Percentiles rank a stretch among this genome's conserved stretches.
Conservation (phyloP, 2,888 invertebrate genomes). For the Nudaria mundana region DNA sequence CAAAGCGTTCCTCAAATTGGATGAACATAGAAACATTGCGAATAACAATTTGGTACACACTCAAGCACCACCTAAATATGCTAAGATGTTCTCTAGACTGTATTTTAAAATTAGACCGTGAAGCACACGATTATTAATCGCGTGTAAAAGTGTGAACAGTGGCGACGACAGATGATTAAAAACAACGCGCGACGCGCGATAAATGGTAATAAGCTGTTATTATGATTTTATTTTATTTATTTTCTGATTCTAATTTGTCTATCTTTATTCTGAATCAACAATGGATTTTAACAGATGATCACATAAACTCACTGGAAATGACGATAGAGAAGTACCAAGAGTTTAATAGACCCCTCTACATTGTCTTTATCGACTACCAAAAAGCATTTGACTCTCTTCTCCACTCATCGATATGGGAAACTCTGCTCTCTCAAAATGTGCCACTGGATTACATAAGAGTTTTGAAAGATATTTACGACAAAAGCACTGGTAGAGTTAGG, state of each 20-base stretch:
- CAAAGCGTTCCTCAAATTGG: conserved; percentile 5
- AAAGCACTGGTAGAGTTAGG: conserved; percentile 4
- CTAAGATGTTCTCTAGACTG: not conserved
- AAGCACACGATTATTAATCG: no score
- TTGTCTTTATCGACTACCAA: no score
- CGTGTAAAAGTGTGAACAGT: no score
- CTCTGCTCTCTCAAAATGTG: conserved; percentile 2
- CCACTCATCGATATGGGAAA: conserved; percentile 4
- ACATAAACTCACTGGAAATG: conserved; percentile 5
- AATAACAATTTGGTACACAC: not conserved
- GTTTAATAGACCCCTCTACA: no score
- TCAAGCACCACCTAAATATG: conserved; percentile 2
- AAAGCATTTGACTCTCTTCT: conserved; percentile 2
- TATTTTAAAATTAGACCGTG: not conserved
- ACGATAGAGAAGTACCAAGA: conserved; percentile 4
- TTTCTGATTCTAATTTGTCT: no score
- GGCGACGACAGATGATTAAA: no score
- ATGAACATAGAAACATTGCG: not conserved
- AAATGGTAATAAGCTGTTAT: no score
- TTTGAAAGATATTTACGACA: conserved; percentile 1
- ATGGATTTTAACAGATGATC: no score
- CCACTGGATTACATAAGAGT: conserved; percentile 1
- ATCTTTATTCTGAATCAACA: no score
- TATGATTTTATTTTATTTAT: no score
- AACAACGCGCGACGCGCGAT: no score